These are phyloP conservation scores for Seriola rivoliana DNA, from an alignment of 2,113 vertebrate species.

Conservation along the genomic window DNA sequence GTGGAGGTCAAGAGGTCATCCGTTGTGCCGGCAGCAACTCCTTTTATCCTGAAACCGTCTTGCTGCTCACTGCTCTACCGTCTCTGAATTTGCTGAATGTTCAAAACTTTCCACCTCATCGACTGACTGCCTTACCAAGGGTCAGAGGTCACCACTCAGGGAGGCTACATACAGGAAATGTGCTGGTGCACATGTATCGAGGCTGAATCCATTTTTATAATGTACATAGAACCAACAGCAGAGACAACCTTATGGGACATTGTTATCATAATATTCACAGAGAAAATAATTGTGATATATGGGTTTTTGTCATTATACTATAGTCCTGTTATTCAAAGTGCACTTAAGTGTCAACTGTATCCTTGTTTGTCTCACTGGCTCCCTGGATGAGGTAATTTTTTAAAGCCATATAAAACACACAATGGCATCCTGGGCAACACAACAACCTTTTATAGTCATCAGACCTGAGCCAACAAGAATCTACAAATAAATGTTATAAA, in stretches of 20 bases:
- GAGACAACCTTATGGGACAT: background rate
- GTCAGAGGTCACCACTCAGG: constrained; percentile 24
- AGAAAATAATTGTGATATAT: background rate
- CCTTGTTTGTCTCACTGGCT: constrained; percentile 29
- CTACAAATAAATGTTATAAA: constrained; percentile 52
- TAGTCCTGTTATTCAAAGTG: background rate
- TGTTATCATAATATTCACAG: background rate
- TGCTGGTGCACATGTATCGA: background rate
- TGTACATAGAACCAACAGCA: background rate
- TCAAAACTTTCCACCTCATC: constrained; percentile 26
- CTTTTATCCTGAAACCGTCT: constrained; percentile 54
- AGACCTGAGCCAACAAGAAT: constrained; percentile 22
- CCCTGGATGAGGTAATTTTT: constrained; percentile 44
- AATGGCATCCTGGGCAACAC: background rate
- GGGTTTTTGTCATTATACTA: background rate
- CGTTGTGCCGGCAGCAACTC: constrained; percentile 42
- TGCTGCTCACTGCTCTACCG: background rate
- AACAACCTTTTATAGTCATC: constrained; percentile 27
- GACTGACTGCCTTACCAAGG: constrained; percentile 5
- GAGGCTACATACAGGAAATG: constrained; percentile 12
- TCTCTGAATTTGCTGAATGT: constrained; percentile 58
- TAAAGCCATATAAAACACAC: constrained; percentile 39
- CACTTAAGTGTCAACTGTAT: background rate
- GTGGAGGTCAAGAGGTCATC: constrained; percentile 44
- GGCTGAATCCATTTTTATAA: background rate